phyloP scores from a whole-genome alignment of 2,888 invertebrate genomes.

The Sarcophaga rosellei region DNA sequence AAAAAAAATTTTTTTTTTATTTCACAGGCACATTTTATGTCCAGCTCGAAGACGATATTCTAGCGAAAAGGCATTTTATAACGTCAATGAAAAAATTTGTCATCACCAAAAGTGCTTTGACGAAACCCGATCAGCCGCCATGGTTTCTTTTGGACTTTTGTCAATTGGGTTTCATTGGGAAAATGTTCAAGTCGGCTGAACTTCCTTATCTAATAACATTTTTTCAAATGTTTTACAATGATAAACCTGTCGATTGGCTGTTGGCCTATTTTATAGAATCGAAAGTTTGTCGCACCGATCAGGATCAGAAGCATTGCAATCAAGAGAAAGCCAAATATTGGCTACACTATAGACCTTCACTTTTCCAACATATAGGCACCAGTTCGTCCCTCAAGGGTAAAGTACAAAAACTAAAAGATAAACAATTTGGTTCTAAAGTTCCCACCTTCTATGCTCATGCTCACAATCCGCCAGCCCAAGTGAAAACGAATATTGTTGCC shows the following conservation, averaged over 20 bases:
- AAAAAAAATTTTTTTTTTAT: neutral
- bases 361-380: slow-evolving; percentile 97
- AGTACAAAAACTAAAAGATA: slow-evolving; percentile 97
- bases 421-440: slow-evolving; percentile 90
- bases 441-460: slow-evolving; percentile 89
- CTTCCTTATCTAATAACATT: slow-evolving; percentile 93
- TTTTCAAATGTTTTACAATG: slow-evolving; percentile 96
- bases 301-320: slow-evolving; percentile 92
- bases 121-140: slow-evolving; percentile 82
- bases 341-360: slow-evolving; percentile 92
- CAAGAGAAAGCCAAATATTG: slow-evolving; percentile 89
- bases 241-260: slow-evolving; percentile 98
- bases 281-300: slow-evolving; percentile 93
- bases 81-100: slow-evolving; percentile 93
- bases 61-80: slow-evolving; percentile 92
- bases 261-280: slow-evolving; percentile 94
- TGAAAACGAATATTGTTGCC: slow-evolving; percentile 88
- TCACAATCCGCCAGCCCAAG: slow-evolving; percentile 87
- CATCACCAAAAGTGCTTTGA: slow-evolving; percentile 86
- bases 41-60: slow-evolving; percentile 96
- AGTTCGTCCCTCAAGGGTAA: slow-evolving; percentile 98
- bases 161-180: slow-evolving; percentile 95
- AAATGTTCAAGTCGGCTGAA: slow-evolving; percentile 94
- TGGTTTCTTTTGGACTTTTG: slow-evolving; percentile 98
- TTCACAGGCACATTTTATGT: slow-evolving; percentile 87